phyloP scores from a whole-genome alignment of 2,797 vertebrate species.

The Brachyrhaphis roseni region DNA sequence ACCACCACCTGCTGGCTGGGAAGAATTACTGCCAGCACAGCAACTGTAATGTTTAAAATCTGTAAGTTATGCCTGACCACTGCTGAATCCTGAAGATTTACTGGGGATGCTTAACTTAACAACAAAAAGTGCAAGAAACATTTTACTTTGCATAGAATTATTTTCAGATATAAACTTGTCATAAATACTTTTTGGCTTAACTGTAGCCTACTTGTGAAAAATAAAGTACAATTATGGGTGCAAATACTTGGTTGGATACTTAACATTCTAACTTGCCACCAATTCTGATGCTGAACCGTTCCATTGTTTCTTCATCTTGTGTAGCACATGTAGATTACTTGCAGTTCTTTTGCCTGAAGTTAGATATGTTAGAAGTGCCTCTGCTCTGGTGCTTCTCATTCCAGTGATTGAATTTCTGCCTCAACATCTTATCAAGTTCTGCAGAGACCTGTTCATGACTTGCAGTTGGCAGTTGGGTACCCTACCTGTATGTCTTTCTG shows the following conservation, averaged over 20 bases:
- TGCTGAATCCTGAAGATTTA: conserved; percentile 60
- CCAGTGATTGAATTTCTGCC: background rate
- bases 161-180: background rate
- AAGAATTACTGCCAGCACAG: no score
- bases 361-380: background rate
- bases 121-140: conserved; percentile 54
- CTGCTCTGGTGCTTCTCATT: background rate
- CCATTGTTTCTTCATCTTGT: background rate
- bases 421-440: background rate
- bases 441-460: background rate
- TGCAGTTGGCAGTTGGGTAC: background rate
- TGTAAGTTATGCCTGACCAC: conserved; percentile 31
- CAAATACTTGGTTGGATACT: background rate
- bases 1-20: no score
- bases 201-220: background rate
- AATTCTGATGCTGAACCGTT: background rate
- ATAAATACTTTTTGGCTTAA: background rate
- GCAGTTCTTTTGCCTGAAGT: background rate
- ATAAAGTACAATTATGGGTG: background rate
- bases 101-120: conserved; percentile 70
- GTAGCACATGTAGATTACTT: background rate
- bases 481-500: background rate
- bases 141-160: background rate
- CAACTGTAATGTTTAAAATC: no score
- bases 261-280: background rate